Evolutionary conservation across 2,888 invertebrate genomes (phyloP).

Genomic region (Sminthurinus aureus): DNA sequence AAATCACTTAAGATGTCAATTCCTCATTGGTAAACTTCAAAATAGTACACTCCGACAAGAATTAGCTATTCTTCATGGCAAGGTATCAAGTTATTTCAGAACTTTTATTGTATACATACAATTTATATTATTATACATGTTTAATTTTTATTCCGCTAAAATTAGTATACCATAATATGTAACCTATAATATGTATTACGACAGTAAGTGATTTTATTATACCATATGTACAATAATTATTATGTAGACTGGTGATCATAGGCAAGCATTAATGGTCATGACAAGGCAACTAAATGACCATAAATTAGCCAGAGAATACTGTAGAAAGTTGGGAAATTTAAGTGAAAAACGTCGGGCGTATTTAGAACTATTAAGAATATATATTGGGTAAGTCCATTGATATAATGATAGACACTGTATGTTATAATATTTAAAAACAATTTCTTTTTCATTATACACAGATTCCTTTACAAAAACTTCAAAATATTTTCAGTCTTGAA

Average conservation of each 20-base stretch:
- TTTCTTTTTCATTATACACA: neutral
- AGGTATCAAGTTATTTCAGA: no score
- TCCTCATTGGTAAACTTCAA: slow-evolving; percentile 64
- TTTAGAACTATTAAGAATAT: slow-evolving; percentile 64
- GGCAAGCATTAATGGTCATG: slow-evolving; percentile 66
- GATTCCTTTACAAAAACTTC: no score
- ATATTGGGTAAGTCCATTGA: slow-evolving; percentile 63
- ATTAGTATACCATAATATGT: no score
- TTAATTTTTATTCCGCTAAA: no score
- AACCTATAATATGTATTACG: neutral
- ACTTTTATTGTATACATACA: neutral
- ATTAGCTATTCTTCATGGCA: slow-evolving; percentile 67
- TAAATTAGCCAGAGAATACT: slow-evolving; percentile 66
- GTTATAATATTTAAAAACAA: slow-evolving; percentile 9
- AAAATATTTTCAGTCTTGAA: no score
- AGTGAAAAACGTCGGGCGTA: slow-evolving; percentile 63
- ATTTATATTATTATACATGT: neutral
- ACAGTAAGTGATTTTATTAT: no score
- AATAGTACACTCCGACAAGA: slow-evolving; percentile 65
- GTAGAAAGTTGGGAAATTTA: slow-evolving; percentile 63
- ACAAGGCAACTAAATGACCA: slow-evolving; percentile 66
- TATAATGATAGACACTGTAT: neutral
- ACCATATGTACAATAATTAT: slow-evolving; percentile 35
- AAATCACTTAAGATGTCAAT: slow-evolving; percentile 64
- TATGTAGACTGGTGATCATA: slow-evolving; percentile 66